Evolutionary conservation across 2,113 vertebrate genomes (phyloP).

Genomic region (Catharus minimus): DNA sequence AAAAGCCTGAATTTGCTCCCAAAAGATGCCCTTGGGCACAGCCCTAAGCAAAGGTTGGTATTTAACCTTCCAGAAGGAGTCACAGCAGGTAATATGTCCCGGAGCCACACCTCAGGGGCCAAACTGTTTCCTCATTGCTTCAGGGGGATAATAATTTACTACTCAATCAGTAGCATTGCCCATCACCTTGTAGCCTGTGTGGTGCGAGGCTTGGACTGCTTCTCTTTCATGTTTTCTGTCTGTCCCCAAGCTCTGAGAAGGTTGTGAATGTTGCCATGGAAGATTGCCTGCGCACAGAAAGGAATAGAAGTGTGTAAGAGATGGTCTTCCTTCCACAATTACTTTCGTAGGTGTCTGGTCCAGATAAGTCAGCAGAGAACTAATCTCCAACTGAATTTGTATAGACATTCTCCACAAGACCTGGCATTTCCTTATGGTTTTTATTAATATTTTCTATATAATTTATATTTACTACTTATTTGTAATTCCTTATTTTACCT

Average conservation of each 20-base stretch:
- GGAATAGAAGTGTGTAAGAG: background rate
- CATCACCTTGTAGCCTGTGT: background rate
- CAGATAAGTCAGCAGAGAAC: background rate
- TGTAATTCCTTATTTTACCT: background rate
- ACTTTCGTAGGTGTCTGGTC: background rate
- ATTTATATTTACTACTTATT: background rate
- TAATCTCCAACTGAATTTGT: background rate
- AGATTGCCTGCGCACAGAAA: background rate
- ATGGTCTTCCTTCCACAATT: background rate
- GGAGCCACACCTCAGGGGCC: constrained; percentile 21
- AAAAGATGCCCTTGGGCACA: background rate
- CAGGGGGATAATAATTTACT: constrained; percentile 44
- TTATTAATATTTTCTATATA: background rate
- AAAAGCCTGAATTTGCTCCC: background rate
- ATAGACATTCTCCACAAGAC: background rate
- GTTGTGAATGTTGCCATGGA: background rate
- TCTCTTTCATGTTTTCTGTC: background rate
- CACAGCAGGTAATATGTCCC: background rate
- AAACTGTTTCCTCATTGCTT: constrained; percentile 49
- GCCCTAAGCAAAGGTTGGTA: constrained; percentile 46
- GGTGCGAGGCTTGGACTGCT: background rate
- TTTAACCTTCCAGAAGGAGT: background rate
- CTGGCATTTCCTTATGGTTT: background rate
- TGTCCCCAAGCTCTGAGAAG: background rate
- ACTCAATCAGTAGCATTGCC: background rate